Base-by-base conservation (phyloP, 2,797 vertebrate genomes). In the Amblyraja radiata region DNA sequence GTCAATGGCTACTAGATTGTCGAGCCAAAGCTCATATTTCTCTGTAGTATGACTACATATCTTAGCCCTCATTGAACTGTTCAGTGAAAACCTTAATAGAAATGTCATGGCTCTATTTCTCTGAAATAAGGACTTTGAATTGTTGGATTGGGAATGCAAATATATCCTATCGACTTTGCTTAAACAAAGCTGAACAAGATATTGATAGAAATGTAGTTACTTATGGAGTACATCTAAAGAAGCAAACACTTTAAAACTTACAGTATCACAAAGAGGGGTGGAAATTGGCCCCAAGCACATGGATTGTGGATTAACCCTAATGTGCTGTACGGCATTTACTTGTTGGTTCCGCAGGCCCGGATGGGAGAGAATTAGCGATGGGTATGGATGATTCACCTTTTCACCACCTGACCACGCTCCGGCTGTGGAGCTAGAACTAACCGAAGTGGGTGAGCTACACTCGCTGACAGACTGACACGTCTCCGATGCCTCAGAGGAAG, bases 381-480 rank as follows among this genome's bases (percentile, higher is more conserved):
- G 6, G 39, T 46, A 93, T 63, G 77, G 93, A 23, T 79, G 78
- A 80, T 8, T 93, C 92, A 74, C 90, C 93, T 93, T 93, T 65
- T 54, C 39, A 90, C 94, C 93, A 9, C 93, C 93, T 6, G 63
- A 36, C 78, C 16, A 0, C 0, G 88, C 78, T 81, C 93, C 93
- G 1, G 79, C 4, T 0, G 94, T 80, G 36, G 93, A 78, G 86
- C 91, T 94, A 94, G 94, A 95, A 98, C 98, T 98, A 95, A 99
- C 98, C 97, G 98, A 97, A 94, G 98, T 99, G 86, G 98, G 98
- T 94, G 98, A 99, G 97, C 96, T 98, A 97, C 98, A 99, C 95
- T 99, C 98, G 96, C 98, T 99, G 95, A 99, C 97, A 6, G 98
- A 99, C 97, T 98, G 99, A 96, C 98, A 99, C 94, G 98, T 98